A percentile compares a stretch with the other conserved stretches of the same genome.
These are phyloP conservation scores for Chamaetylas fuelleborni DNA, from an alignment of 2,113 vertebrate genomes.

Conservation along the genomic window DNA sequence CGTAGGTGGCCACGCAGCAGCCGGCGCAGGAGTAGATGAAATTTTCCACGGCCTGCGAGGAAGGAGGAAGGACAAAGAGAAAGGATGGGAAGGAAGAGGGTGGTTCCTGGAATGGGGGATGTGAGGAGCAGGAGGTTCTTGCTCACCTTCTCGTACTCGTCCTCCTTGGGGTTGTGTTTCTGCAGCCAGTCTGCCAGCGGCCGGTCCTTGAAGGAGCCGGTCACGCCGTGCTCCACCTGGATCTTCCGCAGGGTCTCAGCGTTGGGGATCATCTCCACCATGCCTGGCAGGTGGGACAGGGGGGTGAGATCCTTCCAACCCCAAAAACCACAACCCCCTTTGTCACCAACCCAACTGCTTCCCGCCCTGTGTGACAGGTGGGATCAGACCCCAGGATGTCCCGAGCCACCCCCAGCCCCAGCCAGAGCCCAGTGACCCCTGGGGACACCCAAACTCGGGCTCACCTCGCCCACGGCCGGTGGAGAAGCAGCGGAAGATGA, in stretches of 20 bases:
- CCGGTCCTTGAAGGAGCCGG: constrained; percentile 94
- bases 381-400: background rate
- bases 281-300: constrained; percentile 71
- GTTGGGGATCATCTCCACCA: constrained; percentile 98
- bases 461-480: constrained; percentile 89
- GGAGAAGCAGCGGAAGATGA: constrained; percentile 95
- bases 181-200: constrained; percentile 93
- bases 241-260: constrained; percentile 96
- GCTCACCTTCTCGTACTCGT: constrained; percentile 92
- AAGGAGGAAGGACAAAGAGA: background rate
- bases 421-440: rapidly evolving
- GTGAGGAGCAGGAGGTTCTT: rapidly evolving
- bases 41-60: constrained; percentile 91
- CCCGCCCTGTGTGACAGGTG: background rate
- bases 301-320: background rate
- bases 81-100: background rate
- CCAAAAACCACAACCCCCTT: too few species aligned
- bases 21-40: constrained; percentile 98
- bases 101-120: background rate
- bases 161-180: constrained; percentile 92
- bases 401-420: rapidly evolving
- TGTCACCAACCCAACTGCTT: background rate
- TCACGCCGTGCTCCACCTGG: constrained; percentile 96
- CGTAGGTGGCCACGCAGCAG: constrained; percentile 96
- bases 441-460: rapidly evolving